These are phyloP conservation scores for Deilephila porcellus DNA, from an alignment of 2,888 invertebrate genomes.

Conservation along the genomic window DNA sequence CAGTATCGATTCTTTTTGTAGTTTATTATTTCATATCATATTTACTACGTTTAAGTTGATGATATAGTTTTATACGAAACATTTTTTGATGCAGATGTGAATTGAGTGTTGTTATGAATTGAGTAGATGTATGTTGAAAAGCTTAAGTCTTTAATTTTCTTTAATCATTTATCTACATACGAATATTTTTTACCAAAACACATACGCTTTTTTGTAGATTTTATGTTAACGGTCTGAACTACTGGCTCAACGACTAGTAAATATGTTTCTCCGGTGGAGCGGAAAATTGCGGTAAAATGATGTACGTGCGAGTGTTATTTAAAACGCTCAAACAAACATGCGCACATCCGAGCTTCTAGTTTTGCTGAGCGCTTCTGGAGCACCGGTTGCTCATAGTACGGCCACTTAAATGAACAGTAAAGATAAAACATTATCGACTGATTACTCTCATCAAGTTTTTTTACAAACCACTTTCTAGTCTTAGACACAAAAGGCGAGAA, in stretches of 20 bases:
- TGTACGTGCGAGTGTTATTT: neutral
- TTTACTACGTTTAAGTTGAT: neutral
- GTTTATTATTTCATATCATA: neutral
- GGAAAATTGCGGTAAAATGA: conserved; percentile 1
- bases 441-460: neutral
- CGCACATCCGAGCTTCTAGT: neutral
- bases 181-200: neutral
- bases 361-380: neutral
- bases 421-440: neutral
- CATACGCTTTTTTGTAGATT: neutral
- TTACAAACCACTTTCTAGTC: too few species aligned
- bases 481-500: too few species aligned
- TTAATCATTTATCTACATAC: neutral
- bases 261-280: neutral
- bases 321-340: neutral
- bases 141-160: too few species aligned
- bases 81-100: too few species aligned
- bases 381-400: neutral
- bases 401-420: neutral
- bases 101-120: too few species aligned
- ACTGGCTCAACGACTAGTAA: neutral
- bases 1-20: neutral
- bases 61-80: too few species aligned
- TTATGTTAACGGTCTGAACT: neutral
- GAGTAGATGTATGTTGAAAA: too few species aligned